These are phyloP conservation scores for Beaufortia kweichowensis DNA, from an alignment of 2,113 vertebrate genomes.

Conservation along the genomic window DNA sequence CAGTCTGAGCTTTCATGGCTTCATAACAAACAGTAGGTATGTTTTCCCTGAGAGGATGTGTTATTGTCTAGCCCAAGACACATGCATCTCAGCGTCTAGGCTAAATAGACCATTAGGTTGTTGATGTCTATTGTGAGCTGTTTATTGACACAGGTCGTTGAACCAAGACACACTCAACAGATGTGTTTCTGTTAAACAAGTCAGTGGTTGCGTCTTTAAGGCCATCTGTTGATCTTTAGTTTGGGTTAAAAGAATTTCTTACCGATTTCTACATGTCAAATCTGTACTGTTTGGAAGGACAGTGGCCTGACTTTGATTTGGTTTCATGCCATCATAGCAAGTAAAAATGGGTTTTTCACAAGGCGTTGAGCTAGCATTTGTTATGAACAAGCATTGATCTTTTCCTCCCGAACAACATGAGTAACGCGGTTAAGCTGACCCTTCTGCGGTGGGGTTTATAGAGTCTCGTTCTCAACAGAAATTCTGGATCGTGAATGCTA, in stretches of 20 bases:
- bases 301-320: conserved; percentile 30
- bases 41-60: conserved; percentile 7
- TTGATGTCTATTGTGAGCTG: conserved; percentile 37
- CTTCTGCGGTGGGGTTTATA: background rate
- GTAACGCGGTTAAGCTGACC: background rate
- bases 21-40: background rate
- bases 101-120: conserved; percentile 12
- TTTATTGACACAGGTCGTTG: conserved; percentile 42
- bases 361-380: conserved; percentile 11
- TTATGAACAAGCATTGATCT: conserved; percentile 46
- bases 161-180: conserved; percentile 34
- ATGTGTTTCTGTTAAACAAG: conserved; percentile 43
- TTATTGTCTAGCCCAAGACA: conserved; percentile 19
- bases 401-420: background rate
- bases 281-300: conserved; percentile 35
- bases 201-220: conserved; percentile 15
- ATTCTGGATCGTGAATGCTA: too few relatives aligned
- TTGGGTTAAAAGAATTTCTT: background rate
- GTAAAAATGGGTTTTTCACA: conserved; percentile 12
- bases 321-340: conserved; percentile 8
- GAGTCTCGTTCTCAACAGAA: background rate
- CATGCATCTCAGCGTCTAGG: background rate
- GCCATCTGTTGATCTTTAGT: conserved; percentile 37
- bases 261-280: background rate
- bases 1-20: background rate